Evolutionary conservation across 2,888 invertebrate genomes (phyloP), one percentile per base, ranked within the genome.

Genomic region (Sussaba pulchella): DNA sequence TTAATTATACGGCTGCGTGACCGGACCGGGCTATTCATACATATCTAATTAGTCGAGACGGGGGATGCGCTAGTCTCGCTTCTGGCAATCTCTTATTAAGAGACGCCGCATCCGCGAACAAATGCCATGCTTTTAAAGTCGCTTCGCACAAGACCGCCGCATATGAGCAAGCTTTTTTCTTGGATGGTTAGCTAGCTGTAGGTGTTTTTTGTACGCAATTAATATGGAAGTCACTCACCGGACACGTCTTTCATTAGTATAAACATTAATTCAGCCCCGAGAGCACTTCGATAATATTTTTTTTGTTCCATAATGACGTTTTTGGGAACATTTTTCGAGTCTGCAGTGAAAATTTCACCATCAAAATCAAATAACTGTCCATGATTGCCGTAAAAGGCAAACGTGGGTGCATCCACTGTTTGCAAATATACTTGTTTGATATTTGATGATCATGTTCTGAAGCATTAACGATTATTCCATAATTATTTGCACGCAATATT

Each of bases 1-100:
- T 86, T 87, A 87, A 88, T 88, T 87, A 85, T 82, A 86, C 82
- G 78, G 76, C 85, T 82, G 84, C 64, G 69, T 78, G 76, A 78
- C 74, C 75, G 78, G 75, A 82, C 72, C 74, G 72, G 73, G 69
- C 79, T 66, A 78, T 82, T 85, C 84, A 81, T 84, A 86, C 85
- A 86, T 86, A 84, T 84, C 83, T 84, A 88, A 85, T 86, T 86
- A 85, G 83, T 80, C 26, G 50, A 9, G n/a, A 50, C 45, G 41
- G 10, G 54, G 17, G 12, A 26, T 41, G 54, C 41, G 41, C 5
- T 39, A 21, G 8, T 67, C 67, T 52, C 52, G 0, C 57, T 21
- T 54, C 41, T 14, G 10, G 52, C 54, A 54, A 69, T 36, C 54
- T 69, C 41, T 26, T 41, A 41, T 26, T 24, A 24, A 52, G 54